Percentiles rank a stretch among this genome's conserved stretches.
These are phyloP conservation scores for Drosophila ananassae DNA, from an alignment of 1,140 invertebrate species.

Conservation along the genomic window DNA sequence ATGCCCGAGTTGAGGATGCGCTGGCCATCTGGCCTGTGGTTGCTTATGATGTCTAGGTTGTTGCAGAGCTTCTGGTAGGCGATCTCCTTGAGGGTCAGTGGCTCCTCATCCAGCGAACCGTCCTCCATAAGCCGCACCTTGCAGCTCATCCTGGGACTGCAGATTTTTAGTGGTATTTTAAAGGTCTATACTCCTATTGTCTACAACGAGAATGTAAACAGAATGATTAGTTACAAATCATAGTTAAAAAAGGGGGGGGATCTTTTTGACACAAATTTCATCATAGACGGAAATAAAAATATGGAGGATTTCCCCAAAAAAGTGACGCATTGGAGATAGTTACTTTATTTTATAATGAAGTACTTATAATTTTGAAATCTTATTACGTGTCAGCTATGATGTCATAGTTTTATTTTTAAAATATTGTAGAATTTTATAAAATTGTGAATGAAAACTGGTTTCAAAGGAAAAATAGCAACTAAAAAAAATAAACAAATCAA, in stretches of 20 bases:
- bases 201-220: neutral
- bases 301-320: neutral
- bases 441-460: neutral
- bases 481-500: neutral
- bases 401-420: neutral
- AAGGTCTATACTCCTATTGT: conserved; percentile 14
- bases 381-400: neutral
- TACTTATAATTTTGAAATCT: too few relatives aligned
- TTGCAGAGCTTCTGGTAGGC: conserved; percentile 88
- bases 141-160: conserved; percentile 75
- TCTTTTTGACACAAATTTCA: neutral
- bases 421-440: neutral
- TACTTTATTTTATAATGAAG: too few relatives aligned
- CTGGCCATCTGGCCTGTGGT: conserved; percentile 36
- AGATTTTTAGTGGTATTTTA: conserved; percentile 21
- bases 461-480: too few relatives aligned
- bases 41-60: conserved; percentile 87
- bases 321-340: neutral
- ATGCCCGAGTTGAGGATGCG: conserved; percentile 62
- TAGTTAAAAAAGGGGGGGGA: too few relatives aligned
- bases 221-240: too few relatives aligned
- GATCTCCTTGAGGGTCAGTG: conserved; percentile 86
- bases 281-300: neutral
- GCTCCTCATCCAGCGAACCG: conserved; percentile 79
- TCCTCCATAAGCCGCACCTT: conserved; percentile 83